Evolutionary conservation across 2,888 invertebrate species (phyloP).

Genomic region (Callosobruchus maculatus): DNA sequence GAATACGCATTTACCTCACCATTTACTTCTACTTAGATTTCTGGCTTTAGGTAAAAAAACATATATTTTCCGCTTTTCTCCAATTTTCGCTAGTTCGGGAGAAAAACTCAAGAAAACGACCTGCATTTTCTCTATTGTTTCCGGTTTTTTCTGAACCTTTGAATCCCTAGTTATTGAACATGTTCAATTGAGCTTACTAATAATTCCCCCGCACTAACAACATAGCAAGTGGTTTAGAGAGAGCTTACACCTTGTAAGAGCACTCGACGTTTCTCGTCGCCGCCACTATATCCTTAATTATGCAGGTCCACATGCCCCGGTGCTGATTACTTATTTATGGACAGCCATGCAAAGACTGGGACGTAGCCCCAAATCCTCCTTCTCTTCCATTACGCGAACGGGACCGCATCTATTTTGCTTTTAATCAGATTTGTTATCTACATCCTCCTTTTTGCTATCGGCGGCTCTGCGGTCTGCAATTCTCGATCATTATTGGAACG

Average conservation of each 20-base stretch:
- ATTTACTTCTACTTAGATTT: too few relatives aligned
- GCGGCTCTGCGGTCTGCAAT: neutral
- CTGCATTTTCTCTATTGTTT: too few relatives aligned
- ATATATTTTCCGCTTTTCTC: too few relatives aligned
- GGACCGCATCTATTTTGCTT: neutral
- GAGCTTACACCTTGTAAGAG: neutral
- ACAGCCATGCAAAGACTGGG: conserved; percentile 23
- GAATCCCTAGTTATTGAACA: too few relatives aligned
- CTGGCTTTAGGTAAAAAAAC: too few relatives aligned
- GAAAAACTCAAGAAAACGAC: too few relatives aligned
- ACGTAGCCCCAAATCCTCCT: neutral
- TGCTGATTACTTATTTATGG: conserved; percentile 33
- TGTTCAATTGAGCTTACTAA: too few relatives aligned
- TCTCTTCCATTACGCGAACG: neutral
- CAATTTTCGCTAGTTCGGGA: too few relatives aligned
- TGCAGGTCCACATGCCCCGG: conserved; percentile 32
- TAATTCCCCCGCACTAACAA: neutral
- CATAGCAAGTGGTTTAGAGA: neutral
- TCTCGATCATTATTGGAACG: neutral
- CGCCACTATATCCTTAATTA: conserved; percentile 29
- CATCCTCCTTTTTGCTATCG: neutral
- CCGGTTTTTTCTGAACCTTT: too few relatives aligned
- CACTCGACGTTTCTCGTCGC: neutral
- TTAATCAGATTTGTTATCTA: neutral
- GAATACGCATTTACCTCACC: too few relatives aligned